Evolutionary conservation across 2,888 invertebrate species (phyloP), one percentile per base, ranked within the genome.

Genomic region (Macaria notata): DNA sequence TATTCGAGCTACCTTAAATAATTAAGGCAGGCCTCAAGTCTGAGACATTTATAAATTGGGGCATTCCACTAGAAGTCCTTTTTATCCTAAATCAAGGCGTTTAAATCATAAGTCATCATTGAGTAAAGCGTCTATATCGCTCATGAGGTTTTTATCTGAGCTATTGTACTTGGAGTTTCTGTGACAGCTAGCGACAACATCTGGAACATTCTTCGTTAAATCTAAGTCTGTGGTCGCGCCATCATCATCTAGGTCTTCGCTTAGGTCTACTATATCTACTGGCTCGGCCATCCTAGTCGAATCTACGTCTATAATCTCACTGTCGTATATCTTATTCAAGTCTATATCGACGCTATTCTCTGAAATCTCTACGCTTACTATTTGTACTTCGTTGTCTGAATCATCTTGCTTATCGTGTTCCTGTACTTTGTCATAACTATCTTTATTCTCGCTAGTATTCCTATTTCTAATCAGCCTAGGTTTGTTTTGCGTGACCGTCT

Each of bases 171-270:
- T 30, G 0, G 41, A 4, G 31, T 68, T 78, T 62, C 78, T 83
- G 5, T 79, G 84, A 74, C 90, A 89, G 58, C 90, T 90, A 2
- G 88, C 90, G 0, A 89, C 89, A 0, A 89, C 84, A 54, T 91
- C 90, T 0, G 89, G 89, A n/a, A 89, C 84, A 55, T 83, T 88
- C 51, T 82, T 86, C 29, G 71, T 76, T 63, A 85, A 59, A 41
- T 85, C 83, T 3, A 80, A 55, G 54, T 83, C 84, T 0, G 81
- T 68, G 4, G 70, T 66, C 0, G 73, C 73, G 0, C 83, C 73
- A 41, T 83, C 84, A 63, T 84, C 84, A 0, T 85, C 87, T 19
- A 62, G 67, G 9, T 88, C 87, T 29, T 86, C 88, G 57, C 89
- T 88, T 2, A 88, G 67, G 59, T 91, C 88, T 0, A 89, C 88